These are phyloP conservation scores for Pomphorhynchus laevis DNA, from an alignment of 1,140 invertebrate genomes.

Conservation along the genomic window DNA sequence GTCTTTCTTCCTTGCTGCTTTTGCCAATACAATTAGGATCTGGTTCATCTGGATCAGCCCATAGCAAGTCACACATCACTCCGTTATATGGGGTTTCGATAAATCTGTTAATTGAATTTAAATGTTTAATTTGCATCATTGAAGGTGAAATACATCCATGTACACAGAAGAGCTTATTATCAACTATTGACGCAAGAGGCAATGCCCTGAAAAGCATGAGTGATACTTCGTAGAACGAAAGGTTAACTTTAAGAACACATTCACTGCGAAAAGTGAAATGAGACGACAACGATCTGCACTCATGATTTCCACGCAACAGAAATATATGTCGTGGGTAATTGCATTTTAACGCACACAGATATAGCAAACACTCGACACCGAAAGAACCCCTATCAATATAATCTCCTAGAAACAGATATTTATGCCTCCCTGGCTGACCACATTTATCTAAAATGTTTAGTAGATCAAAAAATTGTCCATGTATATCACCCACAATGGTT, in stretches of 20 bases:
- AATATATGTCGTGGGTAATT: constrained; percentile 25
- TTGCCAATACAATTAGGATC: constrained; percentile 10
- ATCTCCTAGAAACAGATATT: constrained; percentile 9
- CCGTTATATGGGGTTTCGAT: background rate
- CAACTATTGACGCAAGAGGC: background rate
- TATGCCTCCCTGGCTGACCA: background rate
- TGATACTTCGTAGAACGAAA: constrained; percentile 16
- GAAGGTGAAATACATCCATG: background rate
- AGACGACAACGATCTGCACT: constrained; percentile 13
- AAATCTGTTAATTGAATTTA: background rate
- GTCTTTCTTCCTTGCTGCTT: constrained; percentile 1
- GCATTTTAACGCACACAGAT: constrained; percentile 15
- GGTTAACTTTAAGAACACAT: constrained; percentile 16
- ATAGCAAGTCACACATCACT: background rate
- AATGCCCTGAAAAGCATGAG: constrained; percentile 10
- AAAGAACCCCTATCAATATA: constrained; percentile 10
- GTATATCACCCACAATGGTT: constrained; percentile 5
- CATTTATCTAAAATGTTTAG: constrained; percentile 7
- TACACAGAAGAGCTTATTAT: background rate
- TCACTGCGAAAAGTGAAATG: constrained; percentile 17
- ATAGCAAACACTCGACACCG: constrained; percentile 8
- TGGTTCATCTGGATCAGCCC: background rate
- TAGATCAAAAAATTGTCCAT: constrained; percentile 10
- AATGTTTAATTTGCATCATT: background rate
- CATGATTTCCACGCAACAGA: constrained; percentile 14